Evolutionary conservation across 2,797 vertebrate species (phyloP).

Genomic region (Myiothlypis chrysogaster): DNA sequence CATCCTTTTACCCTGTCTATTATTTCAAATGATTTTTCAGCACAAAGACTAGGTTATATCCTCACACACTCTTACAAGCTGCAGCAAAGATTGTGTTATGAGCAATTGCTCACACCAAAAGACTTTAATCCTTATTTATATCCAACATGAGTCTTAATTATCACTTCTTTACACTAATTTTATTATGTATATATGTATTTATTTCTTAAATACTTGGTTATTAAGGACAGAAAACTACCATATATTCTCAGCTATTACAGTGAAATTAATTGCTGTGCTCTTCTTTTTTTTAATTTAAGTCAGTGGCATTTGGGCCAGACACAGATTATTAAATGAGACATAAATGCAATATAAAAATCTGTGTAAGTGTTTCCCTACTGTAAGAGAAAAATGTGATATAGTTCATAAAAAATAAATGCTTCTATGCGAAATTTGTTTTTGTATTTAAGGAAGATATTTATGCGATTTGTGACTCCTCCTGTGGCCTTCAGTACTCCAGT

Average conservation of each 20-base stretch:
- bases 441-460: background rate
- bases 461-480: background rate
- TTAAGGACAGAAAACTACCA: background rate
- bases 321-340: background rate
- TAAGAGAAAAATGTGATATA: background rate
- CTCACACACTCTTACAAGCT: background rate
- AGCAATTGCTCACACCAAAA: background rate
- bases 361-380: background rate
- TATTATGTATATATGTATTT: background rate
- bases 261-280: background rate
- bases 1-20: background rate
- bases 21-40: background rate
- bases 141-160: background rate
- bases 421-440: background rate
- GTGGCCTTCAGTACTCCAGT: background rate
- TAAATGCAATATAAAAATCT: background rate
- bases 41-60: background rate
- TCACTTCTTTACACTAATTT: background rate
- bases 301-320: background rate
- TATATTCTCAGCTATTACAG: background rate
- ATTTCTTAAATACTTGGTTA: background rate
- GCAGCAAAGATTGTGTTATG: background rate
- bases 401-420: background rate
- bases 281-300: background rate
- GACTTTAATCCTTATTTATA: background rate